A percentile compares a stretch with the other conserved stretches of the same genome.
Conservation (phyloP, 1,140 invertebrate species). For the Sycobia sp. region DNA sequence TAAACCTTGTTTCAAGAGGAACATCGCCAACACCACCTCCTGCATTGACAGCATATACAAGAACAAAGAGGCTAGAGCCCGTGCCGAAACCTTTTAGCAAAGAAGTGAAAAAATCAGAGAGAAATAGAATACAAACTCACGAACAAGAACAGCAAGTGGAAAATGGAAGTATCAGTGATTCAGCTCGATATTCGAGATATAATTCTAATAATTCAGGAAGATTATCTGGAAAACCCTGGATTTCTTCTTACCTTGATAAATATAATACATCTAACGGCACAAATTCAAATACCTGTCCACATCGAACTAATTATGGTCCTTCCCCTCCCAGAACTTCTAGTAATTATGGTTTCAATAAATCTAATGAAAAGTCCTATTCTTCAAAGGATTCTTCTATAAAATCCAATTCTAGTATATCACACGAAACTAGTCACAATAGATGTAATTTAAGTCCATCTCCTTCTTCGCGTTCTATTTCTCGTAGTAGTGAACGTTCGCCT, state of each 20-base stretch:
- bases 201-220: constrained; percentile 39
- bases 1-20: constrained; percentile 72
- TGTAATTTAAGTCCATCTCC: background rate
- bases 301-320: background rate
- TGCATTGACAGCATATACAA: constrained; percentile 66
- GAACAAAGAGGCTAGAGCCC: constrained; percentile 71
- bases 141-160: constrained; percentile 75
- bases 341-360: background rate
- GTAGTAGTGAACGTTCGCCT: constrained; percentile 10
- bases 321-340: background rate
- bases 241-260: constrained; percentile 67
- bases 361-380: background rate
- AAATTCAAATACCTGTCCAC: background rate
- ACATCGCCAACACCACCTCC: constrained; percentile 78
- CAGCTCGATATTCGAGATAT: constrained; percentile 58
- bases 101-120: constrained; percentile 46
- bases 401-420: background rate
- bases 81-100: constrained; percentile 71
- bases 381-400: background rate
- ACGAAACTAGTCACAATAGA: background rate
- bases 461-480: constrained; percentile 22
- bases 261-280: constrained; percentile 48
- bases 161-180: constrained; percentile 68
- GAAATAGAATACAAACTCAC: constrained; percentile 61
- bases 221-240: constrained; percentile 65